Evolutionary conservation across 2,113 vertebrate species (phyloP), one percentile per base, ranked within the genome.

Genomic region (Microcebus jonahi): DNA sequence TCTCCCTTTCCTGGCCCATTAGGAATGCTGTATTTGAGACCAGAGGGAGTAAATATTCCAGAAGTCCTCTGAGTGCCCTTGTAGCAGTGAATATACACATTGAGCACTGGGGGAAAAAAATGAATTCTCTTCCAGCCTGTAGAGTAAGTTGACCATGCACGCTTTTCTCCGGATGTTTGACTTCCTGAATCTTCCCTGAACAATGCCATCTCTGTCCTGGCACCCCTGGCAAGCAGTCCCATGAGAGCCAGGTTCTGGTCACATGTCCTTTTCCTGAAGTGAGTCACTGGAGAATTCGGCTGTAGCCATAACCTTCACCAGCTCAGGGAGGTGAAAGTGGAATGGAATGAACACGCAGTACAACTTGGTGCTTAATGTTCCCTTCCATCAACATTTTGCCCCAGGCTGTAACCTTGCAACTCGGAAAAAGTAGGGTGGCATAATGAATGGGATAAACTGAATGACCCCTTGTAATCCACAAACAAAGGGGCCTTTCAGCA

Each of bases 131-230:
- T 75, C 42, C 79, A 82, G 71, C 65, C 86, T 10, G 55, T 6
- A 75, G 94, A 63, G 80, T 25, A 76, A 85, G 82, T 20, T 39
- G 96, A 80, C 86, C 36, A 15, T 27, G 87, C 83, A 27, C 14
- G 5, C 84, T 81, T 25, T 73, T 81, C 83, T 97, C 97, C 94
- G 81, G 97, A 97, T 90, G 83, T 88, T 82, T 90, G 97, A 90
- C 95, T 95, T 96, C 97, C 96, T 87, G 97, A 90, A 57, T 86
- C 96, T 87, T 84, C 84, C 57, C 65, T 14, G 82, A 96, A 98
- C 98, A 98, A 98, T 98, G 76, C 93, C 92, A 34, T 75, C 95
- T 96, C 95, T 98, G 97, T 98, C 71, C 59, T 61, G 87, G 93
- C 92, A 91, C 94, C 13, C 57, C 86, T 75, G 93, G 90, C 93